A percentile compares a stretch with the other conserved stretches of the same genome.
These are phyloP conservation scores for Phymanthus crucifer DNA, from an alignment of 92 coral and sea anemone genomes.

Conservation along the genomic window DNA sequence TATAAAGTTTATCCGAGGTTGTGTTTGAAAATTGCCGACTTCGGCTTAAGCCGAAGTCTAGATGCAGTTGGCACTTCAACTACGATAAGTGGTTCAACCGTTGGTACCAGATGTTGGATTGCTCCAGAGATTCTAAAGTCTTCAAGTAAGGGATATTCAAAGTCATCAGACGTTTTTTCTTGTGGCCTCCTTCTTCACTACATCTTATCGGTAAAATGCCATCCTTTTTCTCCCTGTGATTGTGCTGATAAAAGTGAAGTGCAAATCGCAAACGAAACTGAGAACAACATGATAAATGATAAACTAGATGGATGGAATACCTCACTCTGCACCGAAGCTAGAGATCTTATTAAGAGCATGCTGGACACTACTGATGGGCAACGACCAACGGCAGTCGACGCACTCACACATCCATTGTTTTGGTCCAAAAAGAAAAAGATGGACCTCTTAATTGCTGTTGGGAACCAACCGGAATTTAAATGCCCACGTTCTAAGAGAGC, in stretches of 20 bases:
- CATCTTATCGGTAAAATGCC: conserved; percentile 4
- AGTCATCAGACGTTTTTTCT: conserved; percentile 35
- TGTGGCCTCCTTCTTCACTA: conserved; percentile 1
- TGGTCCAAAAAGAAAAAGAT: conserved; percentile 32
- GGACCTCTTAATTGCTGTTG: conserved; percentile 26
- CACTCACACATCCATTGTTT: conserved; percentile 9
- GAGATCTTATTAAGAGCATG: conserved; percentile 35
- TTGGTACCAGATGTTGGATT: no score
- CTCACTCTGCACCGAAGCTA: conserved; percentile 52
- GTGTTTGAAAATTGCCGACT: background rate
- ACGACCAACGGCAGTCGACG: conserved; percentile 43
- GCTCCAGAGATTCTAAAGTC: conserved; percentile 14
- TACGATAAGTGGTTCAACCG: background rate
- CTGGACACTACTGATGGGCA: background rate
- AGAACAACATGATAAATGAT: conserved; percentile 33
- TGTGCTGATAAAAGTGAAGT: background rate
- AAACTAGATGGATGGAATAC: conserved; percentile 7
- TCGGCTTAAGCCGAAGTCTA: conserved; percentile 31
- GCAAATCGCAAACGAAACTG: conserved; percentile 29
- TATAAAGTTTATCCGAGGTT: conserved; percentile 15
- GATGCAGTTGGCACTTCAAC: background rate
- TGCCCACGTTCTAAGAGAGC: background rate
- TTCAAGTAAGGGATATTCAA: conserved; percentile 37
- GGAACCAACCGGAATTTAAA: no score
- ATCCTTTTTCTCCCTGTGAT: conserved; percentile 42